A percentile compares a stretch with the other conserved stretches of the same genome.
Evolutionary conservation across 2,888 invertebrate species (phyloP).

Genomic region (Polia nebulosa): DNA sequence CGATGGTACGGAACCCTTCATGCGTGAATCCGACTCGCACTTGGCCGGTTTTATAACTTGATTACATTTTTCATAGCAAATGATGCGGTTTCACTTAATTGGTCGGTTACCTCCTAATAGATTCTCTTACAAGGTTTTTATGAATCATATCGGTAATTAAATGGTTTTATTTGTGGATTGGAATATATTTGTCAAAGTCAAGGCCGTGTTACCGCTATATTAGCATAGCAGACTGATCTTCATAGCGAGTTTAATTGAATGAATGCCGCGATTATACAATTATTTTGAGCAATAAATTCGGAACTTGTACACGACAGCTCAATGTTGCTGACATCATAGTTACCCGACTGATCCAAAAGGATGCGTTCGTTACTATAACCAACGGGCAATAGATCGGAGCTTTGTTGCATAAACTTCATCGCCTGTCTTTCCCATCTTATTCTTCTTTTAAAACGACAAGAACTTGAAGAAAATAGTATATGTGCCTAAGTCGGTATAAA

Average conservation of each 20-base stretch:
- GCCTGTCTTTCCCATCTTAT: too few relatives aligned
- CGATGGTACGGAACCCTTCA: too few relatives aligned
- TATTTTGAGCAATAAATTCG: conserved; percentile 53
- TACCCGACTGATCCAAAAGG: too few relatives aligned
- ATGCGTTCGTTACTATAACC: too few relatives aligned
- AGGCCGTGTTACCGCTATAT: conserved; percentile 46
- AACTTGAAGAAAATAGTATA: too few relatives aligned
- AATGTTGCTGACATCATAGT: conserved; percentile 57
- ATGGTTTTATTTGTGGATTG: conserved; percentile 42
- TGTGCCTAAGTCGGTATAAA: too few relatives aligned
- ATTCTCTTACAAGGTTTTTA: conserved; percentile 53
- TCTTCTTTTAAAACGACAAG: too few relatives aligned
- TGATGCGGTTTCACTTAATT: conserved; percentile 41
- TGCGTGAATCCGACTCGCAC: too few relatives aligned
- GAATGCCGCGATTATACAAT: conserved; percentile 40
- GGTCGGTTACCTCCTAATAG: conserved; percentile 38
- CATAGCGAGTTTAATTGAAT: conserved; percentile 38
- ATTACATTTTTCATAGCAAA: conserved; percentile 28
- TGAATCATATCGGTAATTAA: conserved; percentile 57
- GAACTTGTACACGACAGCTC: conserved; percentile 49
- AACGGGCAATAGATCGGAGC: too few relatives aligned
- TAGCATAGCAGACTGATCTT: conserved; percentile 47
- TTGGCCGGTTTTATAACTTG: conserved; percentile 29
- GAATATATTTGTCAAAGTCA: conserved; percentile 63
- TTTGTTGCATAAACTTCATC: too few relatives aligned